Evolutionary conservation across 2,888 invertebrate genomes (phyloP), one percentile per base, ranked within the genome.

Genomic region (Acholoe squamosa): DNA sequence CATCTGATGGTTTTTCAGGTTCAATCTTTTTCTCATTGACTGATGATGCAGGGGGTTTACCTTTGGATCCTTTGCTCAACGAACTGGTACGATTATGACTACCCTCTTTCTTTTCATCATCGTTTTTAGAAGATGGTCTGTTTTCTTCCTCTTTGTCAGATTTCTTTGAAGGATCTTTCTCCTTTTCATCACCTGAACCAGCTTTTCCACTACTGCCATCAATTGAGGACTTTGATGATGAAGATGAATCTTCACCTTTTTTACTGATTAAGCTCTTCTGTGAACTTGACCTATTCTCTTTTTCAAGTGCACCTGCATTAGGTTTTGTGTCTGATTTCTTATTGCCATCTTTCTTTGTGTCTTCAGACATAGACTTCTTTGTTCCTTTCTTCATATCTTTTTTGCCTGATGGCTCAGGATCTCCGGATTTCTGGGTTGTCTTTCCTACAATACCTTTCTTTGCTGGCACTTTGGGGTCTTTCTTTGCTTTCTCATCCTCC

Each of bases 211-310:
- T 34, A 14, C n/a, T 34, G 34, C n/a, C 43, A 22, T 80, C 80
- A 34, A 80, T 34, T 33, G 80, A 80, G 33, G 80, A 80, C 10
- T 43, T 80, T 80, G 80, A 80, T 33, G 80, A 80, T 33, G 34
- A 33, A 10, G 80, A n/a, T 14, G 80, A 33, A 33, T 52, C 54
- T 1, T 51, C 56, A 31, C 54, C 56, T 19, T 31, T 54, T 54
- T 28, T 86, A 25, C 86, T 22, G 25, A 7, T 28, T 14, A 54
- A 16, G n/a, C 54, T 54, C 19, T 28, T 52, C 86, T 86, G 51
- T 28, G 86, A 54, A 54, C 31, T 31, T n/a, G 86, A 52, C 86
- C 28, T 86, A 7, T n/a, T 14, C 7, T 86, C 86, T 31, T 86
- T 86, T 14, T 28, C 52, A 5, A 19, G 3, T 25, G 22, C 43